Percentiles rank a stretch among this genome's conserved stretches.
phyloP scores from a whole-genome alignment of 1,140 invertebrate genomes.

The Trichomalopsis sarcophagae region DNA sequence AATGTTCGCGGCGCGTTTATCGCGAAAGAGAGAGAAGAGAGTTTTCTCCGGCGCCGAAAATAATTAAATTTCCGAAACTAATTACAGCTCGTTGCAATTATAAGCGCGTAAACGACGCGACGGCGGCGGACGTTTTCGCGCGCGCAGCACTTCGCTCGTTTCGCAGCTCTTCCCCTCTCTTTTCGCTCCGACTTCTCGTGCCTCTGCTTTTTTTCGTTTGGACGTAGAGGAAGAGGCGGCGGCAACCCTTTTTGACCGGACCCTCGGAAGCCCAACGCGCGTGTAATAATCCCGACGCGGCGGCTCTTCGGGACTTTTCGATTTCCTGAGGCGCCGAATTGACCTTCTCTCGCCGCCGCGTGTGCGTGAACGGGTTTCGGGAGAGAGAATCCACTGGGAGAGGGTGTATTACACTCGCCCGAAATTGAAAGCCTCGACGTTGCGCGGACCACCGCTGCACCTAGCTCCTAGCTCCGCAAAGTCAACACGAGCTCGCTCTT shows the following conservation, averaged over 20 bases:
- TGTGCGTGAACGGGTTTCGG: neutral
- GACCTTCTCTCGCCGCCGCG: conserved; percentile 3
- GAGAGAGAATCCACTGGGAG: neutral
- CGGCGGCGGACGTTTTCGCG: conserved; percentile 18
- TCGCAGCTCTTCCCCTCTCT: neutral
- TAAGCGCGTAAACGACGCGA: conserved; percentile 49
- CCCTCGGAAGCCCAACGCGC: conserved; percentile 1
- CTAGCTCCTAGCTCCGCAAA: neutral
- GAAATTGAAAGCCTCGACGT: conserved; percentile 39
- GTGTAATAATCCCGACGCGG: conserved; percentile 13
- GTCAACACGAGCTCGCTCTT: conserved; percentile 20
- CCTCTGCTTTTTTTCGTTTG: neutral
- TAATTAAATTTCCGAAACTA: conserved; percentile 70
- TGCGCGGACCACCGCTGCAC: neutral
- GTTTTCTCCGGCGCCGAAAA: conserved; percentile 54
- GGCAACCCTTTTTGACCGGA: conserved; percentile 24
- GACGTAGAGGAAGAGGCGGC: neutral
- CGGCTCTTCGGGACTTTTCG: conserved; percentile 28
- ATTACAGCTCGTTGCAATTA: conserved; percentile 66
- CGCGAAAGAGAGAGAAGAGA: conserved; percentile 18
- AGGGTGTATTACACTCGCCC: neutral
- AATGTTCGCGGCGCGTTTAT: conserved; percentile 10
- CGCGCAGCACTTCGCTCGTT: conserved; percentile 17
- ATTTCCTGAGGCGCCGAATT: conserved; percentile 30
- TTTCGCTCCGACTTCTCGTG: neutral